These are phyloP conservation scores for Phenganax subtilis DNA, from an alignment of 92 coral and sea anemone species.

Conservation along the genomic window DNA sequence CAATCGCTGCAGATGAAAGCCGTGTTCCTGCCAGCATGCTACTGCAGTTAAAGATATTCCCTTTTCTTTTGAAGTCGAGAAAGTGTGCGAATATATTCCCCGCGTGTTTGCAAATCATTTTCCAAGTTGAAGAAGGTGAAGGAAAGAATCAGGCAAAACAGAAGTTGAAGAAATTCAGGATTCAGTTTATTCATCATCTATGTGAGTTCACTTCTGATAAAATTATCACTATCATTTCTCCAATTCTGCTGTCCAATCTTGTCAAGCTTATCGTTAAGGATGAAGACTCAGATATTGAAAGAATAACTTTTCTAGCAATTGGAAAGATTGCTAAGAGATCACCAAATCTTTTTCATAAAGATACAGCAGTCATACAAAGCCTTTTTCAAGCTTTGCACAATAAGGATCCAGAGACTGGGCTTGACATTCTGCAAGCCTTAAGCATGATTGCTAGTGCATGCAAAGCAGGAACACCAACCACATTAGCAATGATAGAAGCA, in stretches of 20 bases:
- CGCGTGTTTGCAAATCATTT: conserved; percentile 77
- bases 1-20: conserved; percentile 52
- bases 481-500: conserved; percentile 71
- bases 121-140: neutral
- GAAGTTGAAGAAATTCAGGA: conserved; percentile 69
- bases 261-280: conserved; percentile 72
- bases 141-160: conserved; percentile 48
- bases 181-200: conserved; percentile 91
- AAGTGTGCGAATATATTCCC: conserved; percentile 85
- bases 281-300: conserved; percentile 68
- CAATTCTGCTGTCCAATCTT: conserved; percentile 77
- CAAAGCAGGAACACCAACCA: conserved; percentile 60
- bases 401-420: conserved; percentile 78
- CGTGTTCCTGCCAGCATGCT: conserved; percentile 71
- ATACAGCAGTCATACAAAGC: conserved; percentile 78
- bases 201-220: conserved; percentile 89
- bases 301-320: conserved; percentile 79
- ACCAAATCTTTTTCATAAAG: conserved; percentile 68
- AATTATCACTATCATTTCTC: conserved; percentile 70
- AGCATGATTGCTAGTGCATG: conserved; percentile 93
- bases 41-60: conserved; percentile 78
- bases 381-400: conserved; percentile 73
- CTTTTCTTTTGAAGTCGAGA: conserved; percentile 78
- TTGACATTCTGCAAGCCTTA: conserved; percentile 85
- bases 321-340: conserved; percentile 87